These are phyloP conservation scores for Euschistus heros DNA, from an alignment of 1,140 invertebrate species.

Conservation along the genomic window DNA sequence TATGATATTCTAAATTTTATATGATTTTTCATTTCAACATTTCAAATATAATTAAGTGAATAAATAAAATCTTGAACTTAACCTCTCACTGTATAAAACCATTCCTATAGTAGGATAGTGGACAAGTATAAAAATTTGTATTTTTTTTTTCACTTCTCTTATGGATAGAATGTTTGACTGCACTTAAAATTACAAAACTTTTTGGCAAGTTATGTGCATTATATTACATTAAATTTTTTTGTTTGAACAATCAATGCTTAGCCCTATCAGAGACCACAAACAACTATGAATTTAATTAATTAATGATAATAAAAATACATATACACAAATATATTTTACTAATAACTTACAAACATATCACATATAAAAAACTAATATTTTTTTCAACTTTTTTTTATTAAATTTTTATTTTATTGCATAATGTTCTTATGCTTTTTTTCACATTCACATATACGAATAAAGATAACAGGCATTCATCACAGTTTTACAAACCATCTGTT, in stretches of 20 bases:
- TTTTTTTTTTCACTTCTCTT: too few species aligned
- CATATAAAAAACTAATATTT: constrained; percentile 17
- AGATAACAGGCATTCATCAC: constrained; percentile 12
- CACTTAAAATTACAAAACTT: too few species aligned
- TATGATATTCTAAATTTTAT: too few species aligned
- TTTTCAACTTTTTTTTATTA: too few species aligned
- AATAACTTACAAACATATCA: constrained; percentile 16
- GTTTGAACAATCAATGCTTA: not conserved
- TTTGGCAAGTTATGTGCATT: not conserved
- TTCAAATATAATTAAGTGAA: too few species aligned
- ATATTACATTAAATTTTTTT: not conserved
- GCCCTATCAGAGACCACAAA: constrained; percentile 9
- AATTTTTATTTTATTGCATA: constrained; percentile 11
- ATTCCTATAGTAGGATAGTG: too few species aligned
- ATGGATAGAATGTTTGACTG: too few species aligned
- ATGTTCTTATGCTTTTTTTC: not conserved
- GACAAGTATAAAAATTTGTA: too few species aligned
- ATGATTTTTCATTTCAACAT: too few species aligned
- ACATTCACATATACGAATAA: constrained; percentile 1
- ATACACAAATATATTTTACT: constrained; percentile 10
- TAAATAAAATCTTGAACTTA: too few species aligned
- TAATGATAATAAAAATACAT: constrained; percentile 13
- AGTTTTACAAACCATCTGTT: constrained; percentile 7
- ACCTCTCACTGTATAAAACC: too few species aligned
- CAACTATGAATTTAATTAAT: not conserved